These are phyloP conservation scores for Drosophila anceps DNA, from an alignment of 2,888 invertebrate genomes.

Conservation along the genomic window DNA sequence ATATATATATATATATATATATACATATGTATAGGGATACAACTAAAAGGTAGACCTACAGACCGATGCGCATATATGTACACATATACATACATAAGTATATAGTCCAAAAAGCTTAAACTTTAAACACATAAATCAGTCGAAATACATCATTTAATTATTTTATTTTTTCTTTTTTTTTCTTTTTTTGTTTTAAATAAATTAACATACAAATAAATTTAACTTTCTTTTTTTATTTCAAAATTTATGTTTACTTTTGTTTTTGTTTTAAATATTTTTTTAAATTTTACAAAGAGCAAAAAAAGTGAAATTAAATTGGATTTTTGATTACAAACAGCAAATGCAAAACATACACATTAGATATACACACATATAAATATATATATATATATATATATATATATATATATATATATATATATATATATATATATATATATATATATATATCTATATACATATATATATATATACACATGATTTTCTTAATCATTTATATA, in stretches of 20 bases:
- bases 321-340: slow-evolving; percentile 50
- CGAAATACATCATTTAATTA: slow-evolving; percentile 58
- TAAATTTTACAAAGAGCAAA: slow-evolving; percentile 15
- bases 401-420: slow-evolving; percentile 25
- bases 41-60: slow-evolving; percentile 42
- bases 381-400: slow-evolving; percentile 13
- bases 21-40: slow-evolving; percentile 26
- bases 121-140: slow-evolving; percentile 75
- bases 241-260: slow-evolving; percentile 1
- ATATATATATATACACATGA: slow-evolving; percentile 25
- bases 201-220: slow-evolving; percentile 39
- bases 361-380: slow-evolving; percentile 8
- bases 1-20: slow-evolving; percentile 8
- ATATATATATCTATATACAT: slow-evolving; percentile 31
- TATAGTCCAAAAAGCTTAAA: slow-evolving; percentile 52
- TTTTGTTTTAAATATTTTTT: neutral
- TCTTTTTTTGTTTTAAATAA: slow-evolving; percentile 41
- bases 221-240: neutral
- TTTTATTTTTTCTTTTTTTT: neutral
- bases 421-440: slow-evolving; percentile 13
- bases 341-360: slow-evolving; percentile 32
- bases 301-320: slow-evolving; percentile 36
- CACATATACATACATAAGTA: slow-evolving; percentile 33
- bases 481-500: slow-evolving; percentile 27
- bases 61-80: slow-evolving; percentile 30